These are phyloP conservation scores for Nemoura dubitans DNA, from an alignment of 2,888 invertebrate species.

Conservation along the genomic window DNA sequence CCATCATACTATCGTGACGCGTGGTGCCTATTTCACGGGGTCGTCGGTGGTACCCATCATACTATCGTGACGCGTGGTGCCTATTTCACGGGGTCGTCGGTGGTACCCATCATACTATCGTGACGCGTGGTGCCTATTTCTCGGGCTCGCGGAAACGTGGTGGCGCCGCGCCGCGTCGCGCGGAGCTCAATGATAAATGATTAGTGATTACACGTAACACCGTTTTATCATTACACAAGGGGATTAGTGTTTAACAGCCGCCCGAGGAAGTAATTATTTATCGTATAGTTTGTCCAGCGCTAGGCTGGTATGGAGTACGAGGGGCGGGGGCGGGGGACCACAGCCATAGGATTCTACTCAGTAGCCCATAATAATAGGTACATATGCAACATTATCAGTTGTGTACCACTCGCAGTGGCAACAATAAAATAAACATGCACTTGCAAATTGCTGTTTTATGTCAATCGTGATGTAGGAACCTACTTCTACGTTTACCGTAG, in stretches of 20 bases:
- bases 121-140: too few species aligned
- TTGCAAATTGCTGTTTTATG: neutral
- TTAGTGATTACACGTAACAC: constrained; percentile 7
- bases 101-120: too few species aligned
- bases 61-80: neutral
- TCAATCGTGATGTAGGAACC: too few species aligned
- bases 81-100: too few species aligned
- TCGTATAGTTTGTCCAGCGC: neutral
- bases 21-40: too few species aligned
- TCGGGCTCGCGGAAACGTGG: neutral
- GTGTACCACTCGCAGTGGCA: neutral
- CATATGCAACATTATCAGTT: neutral
- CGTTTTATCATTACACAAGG: constrained; percentile 12
- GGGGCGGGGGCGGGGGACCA: neutral
- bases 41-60: too few species aligned
- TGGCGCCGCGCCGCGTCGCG: neutral
- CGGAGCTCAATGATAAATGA: neutral
- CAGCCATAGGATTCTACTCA: neutral
- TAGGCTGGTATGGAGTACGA: neutral
- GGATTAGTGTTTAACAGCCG: neutral
- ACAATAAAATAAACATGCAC: neutral
- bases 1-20: too few species aligned
- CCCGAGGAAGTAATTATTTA: constrained; percentile 12
- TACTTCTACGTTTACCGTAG: too few species aligned
- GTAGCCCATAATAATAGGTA: neutral